phyloP scores from a whole-genome alignment of 1,140 invertebrate species.

The Drosophila oshimai region DNA sequence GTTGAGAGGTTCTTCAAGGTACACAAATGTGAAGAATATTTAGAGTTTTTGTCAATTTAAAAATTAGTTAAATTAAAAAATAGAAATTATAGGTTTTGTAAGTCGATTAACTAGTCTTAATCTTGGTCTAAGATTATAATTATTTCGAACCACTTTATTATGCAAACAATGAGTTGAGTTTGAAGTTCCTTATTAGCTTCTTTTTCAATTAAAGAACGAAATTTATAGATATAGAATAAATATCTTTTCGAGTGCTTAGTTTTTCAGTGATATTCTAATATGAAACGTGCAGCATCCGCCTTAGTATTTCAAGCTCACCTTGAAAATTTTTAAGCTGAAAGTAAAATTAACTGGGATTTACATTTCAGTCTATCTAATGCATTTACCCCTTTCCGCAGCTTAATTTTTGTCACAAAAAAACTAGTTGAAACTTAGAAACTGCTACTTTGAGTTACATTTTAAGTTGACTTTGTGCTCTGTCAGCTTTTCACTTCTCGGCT shows the following conservation, averaged over 20 bases:
- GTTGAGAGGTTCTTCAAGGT: neutral
- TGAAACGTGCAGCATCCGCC: conserved; percentile 7
- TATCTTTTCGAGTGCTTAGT: neutral
- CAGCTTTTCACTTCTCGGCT: conserved; percentile 1
- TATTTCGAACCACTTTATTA: neutral
- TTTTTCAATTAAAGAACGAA: conserved; percentile 1
- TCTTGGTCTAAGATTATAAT: neutral
- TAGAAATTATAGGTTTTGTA: neutral
- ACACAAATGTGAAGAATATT: neutral
- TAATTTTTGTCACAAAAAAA: neutral
- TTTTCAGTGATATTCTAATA: conserved; percentile 2
- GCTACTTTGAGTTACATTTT: conserved; percentile 15
- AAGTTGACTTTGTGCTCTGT: conserved; percentile 5
- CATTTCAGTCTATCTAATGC: conserved; percentile 24
- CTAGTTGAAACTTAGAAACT: neutral
- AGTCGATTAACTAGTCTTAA: neutral
- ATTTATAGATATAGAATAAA: neutral
- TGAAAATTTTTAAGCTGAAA: conserved; percentile 15
- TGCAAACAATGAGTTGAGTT: neutral
- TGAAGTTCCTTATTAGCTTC: neutral
- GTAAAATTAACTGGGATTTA: conserved; percentile 25
- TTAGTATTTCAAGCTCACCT: conserved; percentile 3
- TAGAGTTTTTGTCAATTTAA: neutral
- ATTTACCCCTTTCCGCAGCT: neutral
- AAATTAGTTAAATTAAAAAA: neutral